These are phyloP conservation scores for Agonopterix arenella DNA, from an alignment of 2,888 invertebrate genomes.

Conservation along the genomic window DNA sequence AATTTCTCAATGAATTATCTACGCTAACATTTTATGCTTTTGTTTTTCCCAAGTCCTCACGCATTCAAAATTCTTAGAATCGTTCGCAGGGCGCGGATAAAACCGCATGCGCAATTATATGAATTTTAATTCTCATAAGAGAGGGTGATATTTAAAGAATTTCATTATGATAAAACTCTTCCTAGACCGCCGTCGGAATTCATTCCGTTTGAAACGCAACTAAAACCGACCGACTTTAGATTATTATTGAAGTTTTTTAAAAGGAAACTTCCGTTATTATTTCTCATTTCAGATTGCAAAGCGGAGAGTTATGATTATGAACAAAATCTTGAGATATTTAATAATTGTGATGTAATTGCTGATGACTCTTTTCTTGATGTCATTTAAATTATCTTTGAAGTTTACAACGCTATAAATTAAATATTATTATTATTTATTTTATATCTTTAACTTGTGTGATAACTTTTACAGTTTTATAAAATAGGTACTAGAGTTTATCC, in stretches of 20 bases:
- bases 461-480: too few relatives aligned
- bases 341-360: too few relatives aligned
- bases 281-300: conserved; percentile 36
- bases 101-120: conserved; percentile 42
- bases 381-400: too few relatives aligned
- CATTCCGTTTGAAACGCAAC: conserved; percentile 52
- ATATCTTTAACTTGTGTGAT: too few relatives aligned
- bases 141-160: conserved; percentile 65
- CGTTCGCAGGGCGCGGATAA: conserved; percentile 11
- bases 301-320: conserved; percentile 20
- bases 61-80: background rate
- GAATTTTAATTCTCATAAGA: conserved; percentile 57
- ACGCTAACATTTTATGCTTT: background rate
- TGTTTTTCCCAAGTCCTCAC: background rate
- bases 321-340: too few relatives aligned
- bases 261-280: conserved; percentile 53
- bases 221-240: conserved; percentile 42
- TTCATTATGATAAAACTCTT: conserved; percentile 67
- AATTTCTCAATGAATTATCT: too few relatives aligned
- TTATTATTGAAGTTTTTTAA: conserved; percentile 53
- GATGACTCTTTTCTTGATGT: too few relatives aligned
- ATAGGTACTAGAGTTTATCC: too few relatives aligned
- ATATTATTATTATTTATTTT: too few relatives aligned
- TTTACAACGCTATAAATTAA: too few relatives aligned
- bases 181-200: conserved; percentile 51